These are phyloP conservation scores for Asobara japonica DNA, from an alignment of 1,140 invertebrate species.

Conservation along the genomic window DNA sequence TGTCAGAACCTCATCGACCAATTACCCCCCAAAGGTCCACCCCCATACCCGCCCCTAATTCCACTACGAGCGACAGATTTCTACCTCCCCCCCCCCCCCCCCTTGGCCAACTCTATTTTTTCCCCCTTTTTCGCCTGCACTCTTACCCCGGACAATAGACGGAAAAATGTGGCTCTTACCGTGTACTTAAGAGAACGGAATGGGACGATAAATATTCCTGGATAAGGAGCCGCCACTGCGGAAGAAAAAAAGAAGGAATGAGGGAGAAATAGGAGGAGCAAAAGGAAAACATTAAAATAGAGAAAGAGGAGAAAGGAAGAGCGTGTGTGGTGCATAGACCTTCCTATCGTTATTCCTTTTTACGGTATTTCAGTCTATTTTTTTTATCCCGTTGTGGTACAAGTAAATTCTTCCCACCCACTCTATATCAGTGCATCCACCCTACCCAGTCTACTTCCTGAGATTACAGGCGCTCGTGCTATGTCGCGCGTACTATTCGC, in stretches of 20 bases:
- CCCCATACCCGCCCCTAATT: not conserved
- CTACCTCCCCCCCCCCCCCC: too few species aligned
- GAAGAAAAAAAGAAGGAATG: not conserved
- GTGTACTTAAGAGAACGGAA: constrained; percentile 51
- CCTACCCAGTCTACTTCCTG: constrained; percentile 10
- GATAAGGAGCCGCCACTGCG: constrained; percentile 34
- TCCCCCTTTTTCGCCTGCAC: not conserved
- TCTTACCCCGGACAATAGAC: constrained; percentile 41
- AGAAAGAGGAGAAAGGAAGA: not conserved
- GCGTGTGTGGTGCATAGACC: constrained; percentile 9
- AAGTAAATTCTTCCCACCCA: constrained; percentile 19
- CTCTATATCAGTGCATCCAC: constrained; percentile 1
- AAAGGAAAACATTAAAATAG: constrained; percentile 8
- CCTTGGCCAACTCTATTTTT: not conserved
- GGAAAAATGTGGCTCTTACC: constrained; percentile 51
- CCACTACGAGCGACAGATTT: not conserved
- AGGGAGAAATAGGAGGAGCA: not conserved
- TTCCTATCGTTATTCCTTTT: not conserved
- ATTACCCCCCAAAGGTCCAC: not conserved
- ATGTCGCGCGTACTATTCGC: not conserved
- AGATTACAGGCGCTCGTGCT: not conserved
- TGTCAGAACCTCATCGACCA: not conserved
- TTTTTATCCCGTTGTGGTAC: not conserved
- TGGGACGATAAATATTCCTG: constrained; percentile 56
- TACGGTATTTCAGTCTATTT: constrained; percentile 5